phyloP scores from a whole-genome alignment of 2,888 invertebrate species.

The Timandra comae region DNA sequence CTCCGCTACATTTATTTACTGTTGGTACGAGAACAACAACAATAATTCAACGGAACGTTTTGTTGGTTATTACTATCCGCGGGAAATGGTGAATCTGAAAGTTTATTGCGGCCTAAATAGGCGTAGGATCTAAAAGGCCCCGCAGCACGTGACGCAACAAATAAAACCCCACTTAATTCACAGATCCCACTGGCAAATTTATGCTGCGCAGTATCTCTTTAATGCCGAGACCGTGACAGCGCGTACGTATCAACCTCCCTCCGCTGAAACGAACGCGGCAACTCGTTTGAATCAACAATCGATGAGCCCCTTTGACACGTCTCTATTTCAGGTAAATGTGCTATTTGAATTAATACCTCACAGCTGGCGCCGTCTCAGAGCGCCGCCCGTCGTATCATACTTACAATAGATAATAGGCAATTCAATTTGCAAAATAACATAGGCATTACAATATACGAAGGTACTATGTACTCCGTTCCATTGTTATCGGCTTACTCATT shows the following conservation, averaged over 20 bases:
- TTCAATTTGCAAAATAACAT: no score
- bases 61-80: conserved; percentile 22
- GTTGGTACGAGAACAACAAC: conserved; percentile 12
- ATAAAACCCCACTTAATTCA: conserved; percentile 72
- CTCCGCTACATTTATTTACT: conserved; percentile 25
- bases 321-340: conserved; percentile 25
- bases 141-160: conserved; percentile 64
- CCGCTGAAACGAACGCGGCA: conserved; percentile 43
- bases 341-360: conserved; percentile 27
- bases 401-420: no score
- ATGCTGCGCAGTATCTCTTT: conserved; percentile 68
- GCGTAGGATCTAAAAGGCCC: conserved; percentile 42
- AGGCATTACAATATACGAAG: no score
- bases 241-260: conserved; percentile 64
- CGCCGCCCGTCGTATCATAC: no score
- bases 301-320: conserved; percentile 33
- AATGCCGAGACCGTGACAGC: conserved; percentile 65
- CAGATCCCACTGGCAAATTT: conserved; percentile 65
- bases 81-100: conserved; percentile 32
- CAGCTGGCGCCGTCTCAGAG: conserved; percentile 1
- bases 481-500: no score
- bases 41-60: conserved; percentile 15
- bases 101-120: conserved; percentile 43
- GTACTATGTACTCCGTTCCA: no score
- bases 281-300: conserved; percentile 53